Base-by-base conservation (phyloP, 2,113 vertebrate genomes). In the Aspidoscelis tigris region DNA sequence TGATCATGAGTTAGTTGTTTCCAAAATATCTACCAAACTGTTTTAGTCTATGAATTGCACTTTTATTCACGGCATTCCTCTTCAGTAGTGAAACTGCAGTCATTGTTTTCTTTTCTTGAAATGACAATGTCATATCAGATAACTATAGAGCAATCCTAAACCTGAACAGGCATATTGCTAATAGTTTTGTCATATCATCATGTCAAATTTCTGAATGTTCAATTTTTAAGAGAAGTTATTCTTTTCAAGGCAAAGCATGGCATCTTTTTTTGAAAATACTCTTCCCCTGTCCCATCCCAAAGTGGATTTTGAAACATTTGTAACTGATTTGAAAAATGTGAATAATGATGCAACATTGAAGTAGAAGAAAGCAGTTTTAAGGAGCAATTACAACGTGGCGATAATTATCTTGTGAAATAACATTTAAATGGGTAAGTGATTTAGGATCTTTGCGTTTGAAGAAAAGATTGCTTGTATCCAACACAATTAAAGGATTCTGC, bases 301-400 rank as follows among this genome's bases (percentile, higher is more conserved):
- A 41, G 21, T 70, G 78, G 76, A 79, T 84, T 85, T 74, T 39
- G 69, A 73, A 85, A 80, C 66, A 85, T 72, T 65, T 74, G 77
- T 65, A 73, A 79, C 76, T 64, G n/a, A 79, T 84, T 70, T 85
- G 68, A 82, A 61, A 90, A 92, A 78, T 70, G 84, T 87, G 76
- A 53, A 76, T 0, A 0, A 26, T 71, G n/a, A 64, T 39, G 77
- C 47, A 80, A 91, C 75, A 22, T 64, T 0, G 68, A 22, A 44
- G 71, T 76, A 43, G 2, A 39, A 89, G 80, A 76, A 77, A 50
- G 11, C 82, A 81, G 24, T 22, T 80, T 21, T 26, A 88, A 33
- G 84, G 26, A 26, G 44, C 12, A 87, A 82, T 64, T 24, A 47
- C 10, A 92, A 76, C 81, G 76, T 18, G 73, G 12, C 87, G 71